Conservation (phyloP, 2,797 vertebrate species). For the Cephalopachus bancanus region DNA sequence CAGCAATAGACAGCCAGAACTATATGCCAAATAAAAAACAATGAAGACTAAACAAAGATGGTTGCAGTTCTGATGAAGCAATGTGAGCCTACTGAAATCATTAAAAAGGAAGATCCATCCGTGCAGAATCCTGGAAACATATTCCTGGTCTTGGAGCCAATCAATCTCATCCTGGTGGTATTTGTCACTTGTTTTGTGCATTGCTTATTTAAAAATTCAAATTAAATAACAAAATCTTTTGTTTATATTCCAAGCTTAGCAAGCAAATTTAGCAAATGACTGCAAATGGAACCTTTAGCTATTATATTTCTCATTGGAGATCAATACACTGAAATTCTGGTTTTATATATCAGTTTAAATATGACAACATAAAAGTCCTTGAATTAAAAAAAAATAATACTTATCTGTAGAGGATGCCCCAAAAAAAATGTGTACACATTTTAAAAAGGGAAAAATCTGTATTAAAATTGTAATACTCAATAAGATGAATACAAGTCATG, state of each 20-base stretch:
- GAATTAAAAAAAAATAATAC: neutral
- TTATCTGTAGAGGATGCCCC: no score
- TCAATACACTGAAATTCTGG: neutral
- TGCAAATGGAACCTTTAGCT: neutral
- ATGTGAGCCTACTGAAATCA: neutral
- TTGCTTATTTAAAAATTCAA: slow-evolving; percentile 15
- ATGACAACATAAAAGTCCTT: neutral
- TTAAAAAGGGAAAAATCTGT: no score
- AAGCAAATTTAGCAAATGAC: neutral
- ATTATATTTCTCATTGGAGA: neutral
- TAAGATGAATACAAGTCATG: no score
- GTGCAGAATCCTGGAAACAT: neutral
- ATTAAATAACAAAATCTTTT: neutral
- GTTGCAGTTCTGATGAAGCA: neutral
- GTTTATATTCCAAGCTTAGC: neutral
- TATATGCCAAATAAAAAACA: neutral
- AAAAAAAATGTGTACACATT: no score
- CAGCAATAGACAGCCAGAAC: neutral
- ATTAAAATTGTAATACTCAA: no score
- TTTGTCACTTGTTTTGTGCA: neutral
- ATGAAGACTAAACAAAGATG: neutral
- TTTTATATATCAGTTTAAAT: neutral
- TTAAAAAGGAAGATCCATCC: neutral
- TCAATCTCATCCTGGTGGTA: neutral
- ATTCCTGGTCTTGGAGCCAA: neutral